Evolutionary conservation across 2,113 vertebrate genomes (phyloP).

Genomic region (Anguilla japonica): DNA sequence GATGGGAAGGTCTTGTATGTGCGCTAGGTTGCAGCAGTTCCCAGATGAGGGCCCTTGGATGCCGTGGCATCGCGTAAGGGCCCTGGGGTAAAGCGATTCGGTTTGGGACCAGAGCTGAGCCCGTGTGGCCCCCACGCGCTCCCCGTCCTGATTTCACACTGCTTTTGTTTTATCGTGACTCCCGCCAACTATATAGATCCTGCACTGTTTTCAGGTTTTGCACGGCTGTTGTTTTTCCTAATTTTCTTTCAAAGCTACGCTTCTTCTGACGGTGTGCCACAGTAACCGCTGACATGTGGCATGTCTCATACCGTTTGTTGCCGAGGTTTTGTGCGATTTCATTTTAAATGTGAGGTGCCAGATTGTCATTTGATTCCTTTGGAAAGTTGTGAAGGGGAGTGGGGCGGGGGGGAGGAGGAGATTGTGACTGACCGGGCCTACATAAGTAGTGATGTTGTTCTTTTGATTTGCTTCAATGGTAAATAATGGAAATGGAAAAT

Average conservation of each 20-base stretch:
- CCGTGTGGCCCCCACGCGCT: neutral
- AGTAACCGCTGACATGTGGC: constrained; percentile 60
- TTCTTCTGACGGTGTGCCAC: constrained; percentile 54
- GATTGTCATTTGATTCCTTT: constrained; percentile 15
- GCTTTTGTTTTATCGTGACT: constrained; percentile 36
- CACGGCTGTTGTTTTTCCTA: constrained; percentile 17
- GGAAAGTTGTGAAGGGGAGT: constrained; percentile 13
- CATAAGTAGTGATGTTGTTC: constrained; percentile 34
- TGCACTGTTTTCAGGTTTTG: neutral
- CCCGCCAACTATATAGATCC: constrained; percentile 28
- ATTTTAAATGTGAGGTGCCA: constrained; percentile 53
- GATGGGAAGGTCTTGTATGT: constrained; percentile 5
- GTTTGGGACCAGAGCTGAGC: neutral
- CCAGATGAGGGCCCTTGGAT: neutral
- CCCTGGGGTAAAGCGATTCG: neutral
- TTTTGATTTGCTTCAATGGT: constrained; percentile 19
- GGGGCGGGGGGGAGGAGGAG: no score
- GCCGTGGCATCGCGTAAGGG: neutral
- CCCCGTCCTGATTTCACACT: constrained; percentile 28
- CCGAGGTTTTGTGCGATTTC: constrained; percentile 33
- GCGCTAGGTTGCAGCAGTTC: no score
- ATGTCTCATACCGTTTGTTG: constrained; percentile 61
- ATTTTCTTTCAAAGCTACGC: constrained; percentile 39
- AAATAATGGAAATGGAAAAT: constrained; percentile 9
- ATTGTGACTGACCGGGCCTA: constrained; percentile 37